Evolutionary conservation across 2,113 vertebrate genomes (phyloP).

Genomic region (Bufo bufo): DNA sequence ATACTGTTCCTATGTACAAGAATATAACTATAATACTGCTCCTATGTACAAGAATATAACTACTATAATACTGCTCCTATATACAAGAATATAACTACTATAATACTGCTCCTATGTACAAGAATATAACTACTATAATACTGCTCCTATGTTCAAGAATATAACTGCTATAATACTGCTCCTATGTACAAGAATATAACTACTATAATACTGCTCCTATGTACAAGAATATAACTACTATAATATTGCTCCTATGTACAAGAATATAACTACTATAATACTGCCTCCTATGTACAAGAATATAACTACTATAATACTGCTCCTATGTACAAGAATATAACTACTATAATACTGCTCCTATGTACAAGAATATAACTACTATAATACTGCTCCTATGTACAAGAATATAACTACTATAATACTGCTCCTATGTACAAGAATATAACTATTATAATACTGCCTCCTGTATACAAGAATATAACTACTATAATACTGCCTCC

Average conservation of each 20-base stretch:
- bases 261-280: slow-evolving; percentile 12
- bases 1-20: neutral
- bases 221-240: slow-evolving; percentile 13
- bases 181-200: slow-evolving; percentile 1
- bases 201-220: slow-evolving; percentile 9
- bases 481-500: neutral
- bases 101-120: neutral
- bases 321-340: slow-evolving; percentile 3
- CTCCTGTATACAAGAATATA: neutral
- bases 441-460: slow-evolving; percentile 16
- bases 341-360: slow-evolving; percentile 7
- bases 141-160: neutral
- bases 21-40: slow-evolving; percentile 16
- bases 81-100: slow-evolving; percentile 15
- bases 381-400: slow-evolving; percentile 4
- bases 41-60: slow-evolving; percentile 12
- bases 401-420: slow-evolving; percentile 18
- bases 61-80: slow-evolving; percentile 8
- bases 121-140: slow-evolving; percentile 7
- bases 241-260: neutral
- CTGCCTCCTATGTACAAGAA: neutral
- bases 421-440: neutral
- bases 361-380: slow-evolving; percentile 10
- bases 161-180: slow-evolving; percentile 10
- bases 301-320: slow-evolving; percentile 14